Base-by-base conservation (phyloP, 1,140 invertebrate genomes). In the Octopus sinensis region DNA sequence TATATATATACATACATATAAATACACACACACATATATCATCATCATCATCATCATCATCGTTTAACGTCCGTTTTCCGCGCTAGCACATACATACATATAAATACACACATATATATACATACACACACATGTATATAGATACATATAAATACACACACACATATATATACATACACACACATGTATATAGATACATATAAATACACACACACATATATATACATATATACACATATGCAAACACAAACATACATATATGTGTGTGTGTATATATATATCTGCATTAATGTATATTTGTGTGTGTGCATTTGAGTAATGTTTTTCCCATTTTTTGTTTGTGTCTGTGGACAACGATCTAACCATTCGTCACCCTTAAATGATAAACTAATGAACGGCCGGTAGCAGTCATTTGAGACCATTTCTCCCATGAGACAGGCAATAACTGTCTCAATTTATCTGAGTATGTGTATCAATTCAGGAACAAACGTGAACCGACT, bases 381-480 rank as follows among this genome's bases (percentile, higher is more conserved):
- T 76, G 75, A 76, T 76, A 76, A 76, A 76, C n/a, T 76, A 76
- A 76, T 76, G 75, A 76, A 23, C 10, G 43, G 75, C 75, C 75
- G 7, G 43, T 76, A 76, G 75, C 43, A 9, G 4, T 23, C 10
- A 76, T 76, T 76, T 76, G 75, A 17, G 43, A 10, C 75, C 43
- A 76, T 76, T 76, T 76, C 43, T 30, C 75, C 75, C 75, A 13
- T 1, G 75, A 23, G 75, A 51, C 75, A 10, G 43, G 23, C 75
- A 76, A 76, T 76, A 76, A 76, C 75, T 76, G 75, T 76, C 75
- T 76, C 75, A 76, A 23, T 76, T 76, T 76, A 76, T 76, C 17
- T 10, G 23, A 12, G n/a, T 76, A 76, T 10, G 75, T 10, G 9
- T 76, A 76, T 76, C 75, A 76, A 76, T 76, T 76, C 75, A 10